Conservation (phyloP, 2,113 vertebrate genomes). For the Equus quagga region DNA sequence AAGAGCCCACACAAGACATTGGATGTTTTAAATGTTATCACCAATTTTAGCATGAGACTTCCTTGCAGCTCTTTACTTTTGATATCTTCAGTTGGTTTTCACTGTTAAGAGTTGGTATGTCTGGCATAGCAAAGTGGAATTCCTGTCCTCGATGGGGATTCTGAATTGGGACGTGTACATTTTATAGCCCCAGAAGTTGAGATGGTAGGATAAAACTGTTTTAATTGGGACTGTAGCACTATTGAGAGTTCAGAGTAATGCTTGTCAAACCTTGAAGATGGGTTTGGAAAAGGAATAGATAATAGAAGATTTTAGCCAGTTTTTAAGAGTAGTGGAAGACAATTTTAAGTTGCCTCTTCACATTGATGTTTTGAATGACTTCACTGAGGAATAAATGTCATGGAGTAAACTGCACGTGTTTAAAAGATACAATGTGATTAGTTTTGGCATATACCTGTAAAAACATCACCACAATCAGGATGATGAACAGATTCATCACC, state of each 20-base stretch:
- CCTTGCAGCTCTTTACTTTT: background rate
- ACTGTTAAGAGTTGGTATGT: background rate
- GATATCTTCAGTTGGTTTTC: background rate
- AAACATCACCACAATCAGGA: background rate
- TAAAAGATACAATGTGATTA: background rate
- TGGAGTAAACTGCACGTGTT: background rate
- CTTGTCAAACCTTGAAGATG: background rate
- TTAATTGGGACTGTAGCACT: background rate
- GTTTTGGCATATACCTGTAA: background rate
- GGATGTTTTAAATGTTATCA: background rate
- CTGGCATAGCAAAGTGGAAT: background rate
- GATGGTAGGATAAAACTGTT: background rate
- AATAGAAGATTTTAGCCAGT: background rate
- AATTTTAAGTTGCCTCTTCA: constrained; percentile 75
- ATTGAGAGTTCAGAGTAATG: background rate
- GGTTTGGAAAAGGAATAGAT: background rate
- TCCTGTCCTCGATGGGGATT: background rate
- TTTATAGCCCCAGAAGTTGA: background rate
- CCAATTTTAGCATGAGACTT: background rate
- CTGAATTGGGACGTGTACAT: background rate
- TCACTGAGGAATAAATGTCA: background rate
- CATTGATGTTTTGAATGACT: constrained; percentile 69
- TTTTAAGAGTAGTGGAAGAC: constrained; percentile 61
- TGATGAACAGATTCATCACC: too few relatives aligned
- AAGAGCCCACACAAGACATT: background rate